phyloP scores from a whole-genome alignment of 2,113 vertebrate species.

The Pollimyrus isidori region DNA sequence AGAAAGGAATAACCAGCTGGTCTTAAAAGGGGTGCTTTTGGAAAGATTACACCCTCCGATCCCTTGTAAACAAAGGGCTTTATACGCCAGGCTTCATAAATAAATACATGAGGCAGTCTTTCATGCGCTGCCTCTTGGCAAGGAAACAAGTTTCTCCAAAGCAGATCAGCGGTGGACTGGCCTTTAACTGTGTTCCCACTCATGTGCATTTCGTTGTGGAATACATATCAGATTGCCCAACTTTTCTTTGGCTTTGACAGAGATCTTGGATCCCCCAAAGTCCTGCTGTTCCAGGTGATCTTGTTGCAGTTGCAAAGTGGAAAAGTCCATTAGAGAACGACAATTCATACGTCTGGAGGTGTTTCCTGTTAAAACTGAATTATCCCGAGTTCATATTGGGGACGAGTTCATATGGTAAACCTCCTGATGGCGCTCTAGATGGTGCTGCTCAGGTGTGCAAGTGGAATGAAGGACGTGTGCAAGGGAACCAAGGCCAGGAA shows the following conservation, averaged over 20 bases:
- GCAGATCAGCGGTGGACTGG: conserved; percentile 33
- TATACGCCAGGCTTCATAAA: conserved; percentile 31
- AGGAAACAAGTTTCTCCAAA: conserved; percentile 12
- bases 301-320: background rate
- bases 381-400: background rate
- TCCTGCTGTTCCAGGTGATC: background rate
- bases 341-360: background rate
- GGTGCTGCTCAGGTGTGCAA: background rate
- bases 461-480: background rate
- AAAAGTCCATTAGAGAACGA: background rate
- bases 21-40: conserved; percentile 38
- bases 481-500: background rate
- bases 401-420: background rate
- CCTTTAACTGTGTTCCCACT: conserved; percentile 43
- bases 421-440: background rate
- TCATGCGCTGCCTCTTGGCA: conserved; percentile 4
- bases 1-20: conserved; percentile 48
- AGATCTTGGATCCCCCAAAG: background rate
- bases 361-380: background rate
- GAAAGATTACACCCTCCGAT: conserved; percentile 43
- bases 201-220: conserved; percentile 17
- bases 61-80: conserved; percentile 44
- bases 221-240: conserved; percentile 18
- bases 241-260: conserved; percentile 21
- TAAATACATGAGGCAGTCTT: conserved; percentile 35